phyloP scores from a whole-genome alignment of 2,888 invertebrate species.

The Cosmia trapezina region DNA sequence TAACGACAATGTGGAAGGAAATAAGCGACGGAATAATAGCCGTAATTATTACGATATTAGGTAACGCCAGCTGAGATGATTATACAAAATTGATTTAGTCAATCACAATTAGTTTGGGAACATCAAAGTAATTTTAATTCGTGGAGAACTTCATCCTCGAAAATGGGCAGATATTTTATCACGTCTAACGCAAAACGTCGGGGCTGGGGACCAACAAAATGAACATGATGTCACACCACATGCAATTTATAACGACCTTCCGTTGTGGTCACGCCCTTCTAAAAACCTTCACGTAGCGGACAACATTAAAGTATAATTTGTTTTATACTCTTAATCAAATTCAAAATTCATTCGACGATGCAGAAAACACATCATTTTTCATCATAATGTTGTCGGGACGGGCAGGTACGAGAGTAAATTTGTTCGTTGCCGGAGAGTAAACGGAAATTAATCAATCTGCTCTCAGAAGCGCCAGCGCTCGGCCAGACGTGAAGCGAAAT shows the following conservation, averaged over 20 bases:
- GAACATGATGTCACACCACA: slow-evolving; percentile 58
- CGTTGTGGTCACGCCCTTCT: slow-evolving; percentile 62
- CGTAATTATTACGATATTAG: slow-evolving; percentile 66
- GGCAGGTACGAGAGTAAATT: slow-evolving; percentile 66
- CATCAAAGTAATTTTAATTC: slow-evolving; percentile 35
- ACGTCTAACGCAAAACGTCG: slow-evolving; percentile 28
- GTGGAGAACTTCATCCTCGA: slow-evolving; percentile 23
- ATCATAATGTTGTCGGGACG: slow-evolving; percentile 58
- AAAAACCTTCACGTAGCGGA: slow-evolving; percentile 59
- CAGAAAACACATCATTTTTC: slow-evolving; percentile 61
- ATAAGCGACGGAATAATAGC: slow-evolving; percentile 49
- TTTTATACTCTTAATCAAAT: slow-evolving; percentile 55
- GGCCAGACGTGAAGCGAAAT: slow-evolving; percentile 59
- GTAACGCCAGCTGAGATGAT: slow-evolving; percentile 49
- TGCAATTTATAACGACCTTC: slow-evolving; percentile 58
- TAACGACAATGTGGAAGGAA: slow-evolving; percentile 8
- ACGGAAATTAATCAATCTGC: slow-evolving; percentile 82
- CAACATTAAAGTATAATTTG: slow-evolving; percentile 52
- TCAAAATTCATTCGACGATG: slow-evolving; percentile 51
- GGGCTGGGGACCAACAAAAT: slow-evolving; percentile 54
- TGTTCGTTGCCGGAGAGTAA: slow-evolving; percentile 70
- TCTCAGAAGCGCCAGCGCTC: slow-evolving; percentile 69
- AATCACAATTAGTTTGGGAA: slow-evolving; percentile 59
- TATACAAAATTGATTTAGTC: slow-evolving; percentile 57
- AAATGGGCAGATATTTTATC: slow-evolving; percentile 29